Evolutionary conservation across 2,888 invertebrate genomes (phyloP), one percentile per base, ranked within the genome.

Genomic region (Dorcus parallelipipedus): DNA sequence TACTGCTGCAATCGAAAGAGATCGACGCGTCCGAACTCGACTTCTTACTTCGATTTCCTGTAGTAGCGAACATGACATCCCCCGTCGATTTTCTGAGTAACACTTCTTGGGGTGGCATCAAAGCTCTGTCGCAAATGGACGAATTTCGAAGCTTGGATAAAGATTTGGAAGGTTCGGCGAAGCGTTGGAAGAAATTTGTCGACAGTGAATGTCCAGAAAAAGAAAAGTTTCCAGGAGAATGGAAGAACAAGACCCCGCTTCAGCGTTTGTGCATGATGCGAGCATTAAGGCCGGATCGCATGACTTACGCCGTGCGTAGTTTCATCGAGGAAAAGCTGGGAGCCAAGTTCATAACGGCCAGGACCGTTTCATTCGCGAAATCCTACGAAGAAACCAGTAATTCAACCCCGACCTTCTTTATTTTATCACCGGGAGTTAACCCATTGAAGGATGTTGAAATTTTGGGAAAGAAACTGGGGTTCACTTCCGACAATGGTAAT

Each of bases 221-320:
- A 69, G 96, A 97, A 76, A 95, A 93, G 75, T 84, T 96, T 66
- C 97, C 97, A 0, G 95, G 95, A 59, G 97, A 97, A 72, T 97
- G 97, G 97, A 97, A 96, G 76, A 90, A 90, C 71, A 96, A 95
- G 76, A 82, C 87, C 0, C 81, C 91, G 0, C 78, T 97, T 48
- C 95, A 97, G 74, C 85, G 90, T 63, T 81, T 97, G 4, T 96
- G 96, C 71, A 96, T 97, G 76, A 90, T 97, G 90, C 82, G 97
- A 58, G 93, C 94, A 17, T 80, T 97, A 52, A 81, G 97, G 48
- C 91, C 95, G 0, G 97, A 97, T 78, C 84, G 97, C 65, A 96
- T 97, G 95, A 93, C 94, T 0, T 95, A 97, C 71, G 96, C 95
- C 9, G 86, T 95, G 49, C 88, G 89, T 56, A 84, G 85, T 38